Base-by-base conservation (phyloP, 2,797 vertebrate genomes). In the Hozukius guyotensis region DNA sequence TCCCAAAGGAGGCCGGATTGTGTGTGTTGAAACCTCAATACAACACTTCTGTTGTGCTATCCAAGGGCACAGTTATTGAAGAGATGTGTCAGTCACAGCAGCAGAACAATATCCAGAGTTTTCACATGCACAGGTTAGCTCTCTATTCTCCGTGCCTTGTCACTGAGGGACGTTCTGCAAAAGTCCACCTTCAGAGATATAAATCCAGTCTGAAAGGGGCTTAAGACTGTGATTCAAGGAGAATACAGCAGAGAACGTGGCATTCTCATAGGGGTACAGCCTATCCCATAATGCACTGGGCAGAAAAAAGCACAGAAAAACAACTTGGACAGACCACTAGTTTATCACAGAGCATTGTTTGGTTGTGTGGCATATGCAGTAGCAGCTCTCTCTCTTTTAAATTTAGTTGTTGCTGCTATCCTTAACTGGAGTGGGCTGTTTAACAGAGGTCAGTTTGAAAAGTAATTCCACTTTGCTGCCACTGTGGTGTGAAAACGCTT, bases 401-500 rank as follows among this genome's bases (percentile, higher is more conserved):
- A 29, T 77, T 2, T 24, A 20, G 32, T 25, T 70, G n/a, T 49
- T 68, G 53, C 36, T 57, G 62, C 56, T 46, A 13, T 56, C 6
- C 24, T 74, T 62, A 77, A 60, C 29, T 75, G 27, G 32, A 80
- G 66, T 73, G 52, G 34, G 59, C 49, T 59, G 29, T 61, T 84
- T 60, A 49, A 59, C 57, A 75, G 57, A 75, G 46, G 74, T 84
- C 77, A 72, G 61, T 34, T 78, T 63, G 46, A 75, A 81, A 78
- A 82, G 34, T 52, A 65, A 78, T 78, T 77, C 29, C 55, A 73
- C 67, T 88, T 63, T 60, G 29, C 34, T 77, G 64, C 68, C 38
- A 64, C 49, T 60, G 56, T 25, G 42, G 25, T 78, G 52, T 65
- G 25, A 75, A 75, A 81, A 69, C 1, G 1, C 4, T 31, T 36